Base-by-base conservation (phyloP, 92 coral and sea anemone species). In the Pocillopora grandis region DNA sequence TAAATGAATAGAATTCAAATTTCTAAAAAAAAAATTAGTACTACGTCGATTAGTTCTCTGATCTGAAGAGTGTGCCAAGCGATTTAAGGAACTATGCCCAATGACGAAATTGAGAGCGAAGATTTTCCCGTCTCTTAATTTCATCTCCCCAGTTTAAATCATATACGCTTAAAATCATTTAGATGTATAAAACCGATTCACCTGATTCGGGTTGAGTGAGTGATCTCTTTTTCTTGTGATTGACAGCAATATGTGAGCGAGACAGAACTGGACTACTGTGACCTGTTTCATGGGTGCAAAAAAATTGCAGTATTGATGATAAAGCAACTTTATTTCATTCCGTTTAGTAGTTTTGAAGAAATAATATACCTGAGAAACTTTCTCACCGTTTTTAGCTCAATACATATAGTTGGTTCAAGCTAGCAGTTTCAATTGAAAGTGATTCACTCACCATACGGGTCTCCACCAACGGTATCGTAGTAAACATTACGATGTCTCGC, bases 401-500 rank as follows among this genome's bases (percentile, higher is more conserved):
- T 42, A 42, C 4, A 2, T 2, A 7, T 42, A 42, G 1, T 42
- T 42, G 52, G 52, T 42, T 3, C 52, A 42, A 42, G 7, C 2
- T 18, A 19, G 31, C 12, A 63, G 66, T 31, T 67, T 12, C 1
- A 67, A 67, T 12, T 31, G 12, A 12, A 2, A 1, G 52, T 42
- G 52, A 2, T 17, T 48, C 7, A 27, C 90, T 80, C 84, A 96
- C 99, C 99, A 62, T 96, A 96, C 0, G 99, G 99, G 56, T 96
- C 99, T 13, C 96, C 94, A 15, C 99, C 99, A 17, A 83, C 90
- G 14, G 89, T 84, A 67, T 96, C 98, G 72, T 86, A 89, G 77
- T 92, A 96, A 0, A 94, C 98, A 63, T 94, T 96, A 35, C 98
- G 99, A 56, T 94, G 99, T 73, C 99, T 88, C 21, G 99, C 98